Percentiles rank a stretch among this genome's conserved stretches.
Conservation (phyloP, 2,888 invertebrate genomes). For the Sarcophaga carnaria region DNA sequence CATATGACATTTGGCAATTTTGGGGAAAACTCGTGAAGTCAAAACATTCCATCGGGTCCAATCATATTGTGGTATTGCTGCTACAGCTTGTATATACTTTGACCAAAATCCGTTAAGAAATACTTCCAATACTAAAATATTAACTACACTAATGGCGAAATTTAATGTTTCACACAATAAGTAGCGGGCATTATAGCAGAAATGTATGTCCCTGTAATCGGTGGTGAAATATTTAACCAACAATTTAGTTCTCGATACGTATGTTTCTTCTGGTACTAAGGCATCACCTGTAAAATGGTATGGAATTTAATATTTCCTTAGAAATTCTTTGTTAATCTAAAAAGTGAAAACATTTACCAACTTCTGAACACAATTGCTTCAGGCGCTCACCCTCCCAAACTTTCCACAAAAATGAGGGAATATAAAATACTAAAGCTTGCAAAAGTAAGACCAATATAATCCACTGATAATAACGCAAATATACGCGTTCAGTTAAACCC, state of each 20-base stretch:
- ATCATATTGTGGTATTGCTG: constrained; percentile 75
- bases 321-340: neutral
- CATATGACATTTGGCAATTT: constrained; percentile 95
- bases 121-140: constrained; percentile 77
- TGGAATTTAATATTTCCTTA: neutral
- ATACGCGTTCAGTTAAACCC: constrained; percentile 74
- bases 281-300: constrained; percentile 71
- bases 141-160: constrained; percentile 85
- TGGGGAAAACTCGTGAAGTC: constrained; percentile 79
- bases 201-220: constrained; percentile 77
- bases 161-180: constrained; percentile 89
- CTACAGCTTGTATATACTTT: constrained; percentile 77
- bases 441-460: constrained; percentile 78
- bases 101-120: constrained; percentile 80
- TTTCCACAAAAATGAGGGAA: constrained; percentile 81
- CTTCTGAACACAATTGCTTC: constrained; percentile 77
- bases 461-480: constrained; percentile 81
- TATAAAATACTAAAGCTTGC: constrained; percentile 78
- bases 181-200: constrained; percentile 85
- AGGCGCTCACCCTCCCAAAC: constrained; percentile 82
- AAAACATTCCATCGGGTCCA: constrained; percentile 79
- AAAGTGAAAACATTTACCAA: constrained; percentile 71
- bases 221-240: constrained; percentile 76
- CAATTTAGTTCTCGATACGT: constrained; percentile 71
- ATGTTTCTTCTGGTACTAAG: constrained; percentile 73